A percentile compares a stretch with the other conserved stretches of the same genome.
Evolutionary conservation across 2,797 vertebrate species (phyloP).

Genomic region (Syncerus caffer): DNA sequence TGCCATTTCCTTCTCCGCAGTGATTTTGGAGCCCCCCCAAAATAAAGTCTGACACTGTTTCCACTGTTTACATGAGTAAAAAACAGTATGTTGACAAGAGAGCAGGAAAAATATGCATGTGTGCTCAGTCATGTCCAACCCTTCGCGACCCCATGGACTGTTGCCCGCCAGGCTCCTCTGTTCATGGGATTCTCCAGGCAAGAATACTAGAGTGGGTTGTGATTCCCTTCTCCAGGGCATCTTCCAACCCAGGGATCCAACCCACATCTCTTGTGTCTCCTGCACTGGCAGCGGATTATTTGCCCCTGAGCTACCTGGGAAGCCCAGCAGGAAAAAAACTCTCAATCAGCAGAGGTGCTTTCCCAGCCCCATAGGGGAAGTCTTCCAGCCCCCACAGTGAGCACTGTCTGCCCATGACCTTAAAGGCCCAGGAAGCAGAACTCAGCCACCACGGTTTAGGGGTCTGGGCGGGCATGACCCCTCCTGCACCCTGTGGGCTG

Average conservation of each 20-base stretch:
- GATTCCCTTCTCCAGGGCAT: not conserved
- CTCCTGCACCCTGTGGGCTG: no score
- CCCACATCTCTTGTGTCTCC: not conserved
- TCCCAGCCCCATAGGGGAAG: not conserved
- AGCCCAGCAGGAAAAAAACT: not conserved
- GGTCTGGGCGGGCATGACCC: rapidly evolving
- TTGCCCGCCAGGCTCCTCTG: rapidly evolving
- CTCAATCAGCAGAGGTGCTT: not conserved
- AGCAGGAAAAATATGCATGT: not conserved
- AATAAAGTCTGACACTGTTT: no score
- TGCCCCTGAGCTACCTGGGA: not conserved
- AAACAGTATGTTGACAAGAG: rapidly evolving
- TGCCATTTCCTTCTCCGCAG: no score
- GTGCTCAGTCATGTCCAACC: not conserved
- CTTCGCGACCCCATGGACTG: not conserved
- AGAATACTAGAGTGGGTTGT: not conserved
- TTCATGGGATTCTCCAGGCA: not conserved
- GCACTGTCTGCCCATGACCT: not conserved
- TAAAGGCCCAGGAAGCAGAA: not conserved
- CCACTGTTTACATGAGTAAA: no score
- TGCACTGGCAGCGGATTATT: not conserved
- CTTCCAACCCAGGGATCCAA: not conserved
- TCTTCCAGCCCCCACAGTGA: rapidly evolving
- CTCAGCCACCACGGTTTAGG: rapidly evolving
- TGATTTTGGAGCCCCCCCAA: no score